Conservation (phyloP, 92 coral and sea anemone genomes). For the Epizoanthus ramosus region DNA sequence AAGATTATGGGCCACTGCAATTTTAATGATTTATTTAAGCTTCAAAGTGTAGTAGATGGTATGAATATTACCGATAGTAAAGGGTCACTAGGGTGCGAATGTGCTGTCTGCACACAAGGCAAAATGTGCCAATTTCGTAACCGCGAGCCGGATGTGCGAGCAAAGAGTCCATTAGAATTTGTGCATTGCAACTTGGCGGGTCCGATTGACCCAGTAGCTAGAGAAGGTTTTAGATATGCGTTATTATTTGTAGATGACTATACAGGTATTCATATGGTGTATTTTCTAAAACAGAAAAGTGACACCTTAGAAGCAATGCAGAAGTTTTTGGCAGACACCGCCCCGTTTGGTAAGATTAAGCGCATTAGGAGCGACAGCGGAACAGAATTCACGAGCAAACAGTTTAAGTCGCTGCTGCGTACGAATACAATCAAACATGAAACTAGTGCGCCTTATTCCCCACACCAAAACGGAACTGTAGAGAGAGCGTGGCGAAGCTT, state of each 20-base stretch:
- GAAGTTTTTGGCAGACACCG: slow-evolving; percentile 48
- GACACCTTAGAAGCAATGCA: slow-evolving; percentile 46
- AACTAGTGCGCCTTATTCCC: slow-evolving; percentile 24
- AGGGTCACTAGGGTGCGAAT: too few species aligned
- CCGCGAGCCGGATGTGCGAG: too few species aligned
- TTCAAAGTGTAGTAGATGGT: slow-evolving; percentile 14
- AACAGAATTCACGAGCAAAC: slow-evolving; percentile 44
- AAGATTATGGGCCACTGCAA: slow-evolving; percentile 23
- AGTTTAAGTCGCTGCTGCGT: slow-evolving; percentile 34
- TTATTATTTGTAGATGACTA: neutral
- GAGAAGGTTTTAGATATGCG: neutral
- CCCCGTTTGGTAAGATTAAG: slow-evolving; percentile 55
- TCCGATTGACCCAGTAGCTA: neutral
- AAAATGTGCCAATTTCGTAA: neutral
- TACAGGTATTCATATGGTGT: slow-evolving; percentile 34
- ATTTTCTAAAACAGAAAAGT: slow-evolving; percentile 40
- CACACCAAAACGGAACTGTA: slow-evolving; percentile 44
- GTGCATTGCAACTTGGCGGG: neutral
- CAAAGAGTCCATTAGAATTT: slow-evolving; percentile 5
- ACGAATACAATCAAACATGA: slow-evolving; percentile 40
- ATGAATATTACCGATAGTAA: too few species aligned
- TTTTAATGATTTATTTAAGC: slow-evolving; percentile 33
- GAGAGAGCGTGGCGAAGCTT: slow-evolving; percentile 46
- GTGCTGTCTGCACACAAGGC: slow-evolving; percentile 2
- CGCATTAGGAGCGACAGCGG: slow-evolving; percentile 51